Evolutionary conservation across 2,113 vertebrate species (phyloP).

Genomic region (Clarias magur): DNA sequence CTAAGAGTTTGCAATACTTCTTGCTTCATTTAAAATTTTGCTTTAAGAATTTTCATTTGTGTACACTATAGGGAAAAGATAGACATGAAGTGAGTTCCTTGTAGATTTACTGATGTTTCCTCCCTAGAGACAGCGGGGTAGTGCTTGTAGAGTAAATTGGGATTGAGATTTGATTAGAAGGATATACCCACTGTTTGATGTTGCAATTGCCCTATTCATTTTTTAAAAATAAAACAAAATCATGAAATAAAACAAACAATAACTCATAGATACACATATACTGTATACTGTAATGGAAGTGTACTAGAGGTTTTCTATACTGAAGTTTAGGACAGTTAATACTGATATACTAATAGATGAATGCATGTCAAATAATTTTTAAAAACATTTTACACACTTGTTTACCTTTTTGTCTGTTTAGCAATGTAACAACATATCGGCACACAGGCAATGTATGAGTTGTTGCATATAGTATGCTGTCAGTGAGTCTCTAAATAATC

Average conservation of each 20-base stretch:
- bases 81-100: neutral
- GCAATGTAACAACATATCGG: neutral
- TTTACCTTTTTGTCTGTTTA: neutral
- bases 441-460: neutral
- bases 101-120: constrained; percentile 3
- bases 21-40: no score
- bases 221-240: constrained; percentile 60
- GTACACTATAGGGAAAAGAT: neutral
- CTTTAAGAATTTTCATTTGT: neutral
- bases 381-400: neutral
- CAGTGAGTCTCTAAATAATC: neutral
- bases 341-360: neutral
- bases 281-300: constrained; percentile 37
- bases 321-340: neutral
- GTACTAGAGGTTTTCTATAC: constrained; percentile 1
- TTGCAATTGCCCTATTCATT: constrained; percentile 58
- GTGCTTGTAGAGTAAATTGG: constrained; percentile 3
- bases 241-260: constrained; percentile 60
- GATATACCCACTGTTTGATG: constrained; percentile 62
- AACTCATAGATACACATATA: constrained; percentile 53
- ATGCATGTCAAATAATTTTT: neutral
- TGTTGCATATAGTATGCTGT: neutral
- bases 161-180: constrained; percentile 57
- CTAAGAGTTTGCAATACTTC: no score
- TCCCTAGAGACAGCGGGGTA: constrained; percentile 25